Percentiles rank a stretch among this genome's conserved stretches.
Evolutionary conservation across 2,113 vertebrate genomes (phyloP).

Genomic region (Halichoeres trimaculatus): DNA sequence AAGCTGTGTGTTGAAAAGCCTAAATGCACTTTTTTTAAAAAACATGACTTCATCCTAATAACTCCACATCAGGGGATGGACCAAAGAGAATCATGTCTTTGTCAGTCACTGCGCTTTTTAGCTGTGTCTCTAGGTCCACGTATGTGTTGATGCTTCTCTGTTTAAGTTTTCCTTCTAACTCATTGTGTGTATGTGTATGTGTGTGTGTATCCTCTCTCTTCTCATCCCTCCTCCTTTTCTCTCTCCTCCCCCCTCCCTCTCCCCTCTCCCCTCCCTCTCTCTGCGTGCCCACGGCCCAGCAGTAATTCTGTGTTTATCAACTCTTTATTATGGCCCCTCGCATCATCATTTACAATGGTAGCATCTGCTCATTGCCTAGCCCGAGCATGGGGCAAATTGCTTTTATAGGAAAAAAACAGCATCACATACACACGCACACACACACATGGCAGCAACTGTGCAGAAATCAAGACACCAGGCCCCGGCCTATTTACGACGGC

Average conservation of each 20-base stretch:
- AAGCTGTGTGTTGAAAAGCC: no score
- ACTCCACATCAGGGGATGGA: neutral
- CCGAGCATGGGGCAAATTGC: constrained; percentile 87
- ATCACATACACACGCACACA: constrained; percentile 43
- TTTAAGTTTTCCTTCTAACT: neutral
- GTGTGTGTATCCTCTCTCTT: neutral
- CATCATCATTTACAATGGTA: constrained; percentile 88
- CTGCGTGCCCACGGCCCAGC: constrained; percentile 77
- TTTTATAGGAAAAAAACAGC: constrained; percentile 83
- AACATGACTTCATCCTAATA: no score
- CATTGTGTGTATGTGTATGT: constrained; percentile 1
- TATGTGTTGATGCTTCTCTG: neutral
- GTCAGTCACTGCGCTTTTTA: neutral
- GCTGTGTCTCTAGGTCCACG: neutral
- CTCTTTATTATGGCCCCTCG: constrained; percentile 85
- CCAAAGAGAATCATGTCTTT: neutral
- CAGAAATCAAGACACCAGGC: constrained; percentile 79
- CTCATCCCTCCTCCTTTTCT: constrained; percentile 3
- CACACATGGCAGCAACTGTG: constrained; percentile 39
- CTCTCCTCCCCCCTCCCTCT: constrained; percentile 10
- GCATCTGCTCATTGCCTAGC: constrained; percentile 86
- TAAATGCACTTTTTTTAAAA: no score
- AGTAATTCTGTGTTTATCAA: constrained; percentile 88
- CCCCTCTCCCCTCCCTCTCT: constrained; percentile 9
- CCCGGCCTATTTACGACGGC: constrained; percentile 76